Conservation (phyloP, 2,797 vertebrate genomes). For the Taenioides sp. region DNA sequence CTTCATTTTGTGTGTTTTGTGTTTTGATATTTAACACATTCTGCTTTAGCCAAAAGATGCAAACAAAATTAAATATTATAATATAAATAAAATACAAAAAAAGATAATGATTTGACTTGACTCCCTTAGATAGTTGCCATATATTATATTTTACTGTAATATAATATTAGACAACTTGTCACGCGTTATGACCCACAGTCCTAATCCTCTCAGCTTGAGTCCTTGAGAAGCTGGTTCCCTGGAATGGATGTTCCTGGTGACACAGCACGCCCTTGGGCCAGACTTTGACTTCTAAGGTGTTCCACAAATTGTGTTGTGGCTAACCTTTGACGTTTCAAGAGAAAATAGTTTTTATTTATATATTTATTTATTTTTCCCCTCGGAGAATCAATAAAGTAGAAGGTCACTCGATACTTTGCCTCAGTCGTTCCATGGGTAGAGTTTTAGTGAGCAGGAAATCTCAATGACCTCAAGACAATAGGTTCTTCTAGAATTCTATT, state of each 20-base stretch:
- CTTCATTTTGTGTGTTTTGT: no score
- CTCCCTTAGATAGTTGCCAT: no score
- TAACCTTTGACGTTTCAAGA: constrained; percentile 24
- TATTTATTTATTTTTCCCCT: background rate
- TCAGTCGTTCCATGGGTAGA: background rate
- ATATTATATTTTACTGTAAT: no score
- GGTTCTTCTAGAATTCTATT: background rate
- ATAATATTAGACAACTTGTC: no score
- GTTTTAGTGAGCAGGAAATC: constrained; percentile 10
- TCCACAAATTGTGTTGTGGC: constrained; percentile 1
- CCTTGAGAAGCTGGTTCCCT: background rate
- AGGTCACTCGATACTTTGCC: constrained; percentile 14
- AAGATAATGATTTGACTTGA: no score
- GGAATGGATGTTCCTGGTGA: background rate
- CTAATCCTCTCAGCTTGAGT: background rate
- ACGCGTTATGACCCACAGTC: no score
- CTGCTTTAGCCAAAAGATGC: background rate
- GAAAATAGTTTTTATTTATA: constrained; percentile 2
- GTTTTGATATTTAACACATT: no score
- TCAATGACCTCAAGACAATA: background rate
- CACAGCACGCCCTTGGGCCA: constrained; percentile 13
- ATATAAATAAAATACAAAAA: no score
- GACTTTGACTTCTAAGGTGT: background rate
- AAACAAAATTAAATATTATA: background rate
- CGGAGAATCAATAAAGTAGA: constrained; percentile 21